Evolutionary conservation across 2,888 invertebrate genomes (phyloP), one percentile per base, ranked within the genome.

Genomic region (Thymelicus lineola): DNA sequence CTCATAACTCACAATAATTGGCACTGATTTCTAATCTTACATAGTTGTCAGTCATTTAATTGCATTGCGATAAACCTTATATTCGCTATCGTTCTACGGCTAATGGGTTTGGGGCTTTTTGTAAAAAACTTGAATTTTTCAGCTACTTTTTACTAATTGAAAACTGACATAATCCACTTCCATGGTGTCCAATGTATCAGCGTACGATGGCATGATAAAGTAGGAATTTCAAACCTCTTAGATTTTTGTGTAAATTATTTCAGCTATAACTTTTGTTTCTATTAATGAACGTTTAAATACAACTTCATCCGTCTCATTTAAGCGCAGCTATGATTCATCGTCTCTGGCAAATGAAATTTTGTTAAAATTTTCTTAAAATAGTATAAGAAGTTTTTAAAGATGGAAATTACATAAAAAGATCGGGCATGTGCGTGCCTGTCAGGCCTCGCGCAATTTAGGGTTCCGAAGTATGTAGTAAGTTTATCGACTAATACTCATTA

Each of bases 21-120:
- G 69, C 48, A 63, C 50, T 63, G 62, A 48, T 64, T 69, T 69
- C 48, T 46, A 58, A 58, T 69, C 58, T 48, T 9, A 59, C 45
- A 17, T 50, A 69, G 69, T 58, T 63, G 63, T 61, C 68, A 48
- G 58, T 69, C 48, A 63, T 63, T 53, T 69, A 15, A 58, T 17
- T 58, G 58, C 63, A 58, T n/a, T 63, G 48, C 69, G 42, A 62
- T 67, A 53, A 62, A 42, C n/a, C 48, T 28, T 48, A 36, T 36
- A 36, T 36, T 15, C 14, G 55, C 14, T 55, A 55, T 55, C 55
- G 12, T 28, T 50, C 5, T 17, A 17, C 15, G 9, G 17, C 50
- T 50, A 50, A 50, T n/a, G 15, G 17, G 14, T 1, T 42, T 7
- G 38, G 38, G 38, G 6, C 38, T 9, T 15, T 17, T 50, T 50